phyloP scores from a whole-genome alignment of 1,140 invertebrate genomes.

The Drosophila pachea region DNA sequence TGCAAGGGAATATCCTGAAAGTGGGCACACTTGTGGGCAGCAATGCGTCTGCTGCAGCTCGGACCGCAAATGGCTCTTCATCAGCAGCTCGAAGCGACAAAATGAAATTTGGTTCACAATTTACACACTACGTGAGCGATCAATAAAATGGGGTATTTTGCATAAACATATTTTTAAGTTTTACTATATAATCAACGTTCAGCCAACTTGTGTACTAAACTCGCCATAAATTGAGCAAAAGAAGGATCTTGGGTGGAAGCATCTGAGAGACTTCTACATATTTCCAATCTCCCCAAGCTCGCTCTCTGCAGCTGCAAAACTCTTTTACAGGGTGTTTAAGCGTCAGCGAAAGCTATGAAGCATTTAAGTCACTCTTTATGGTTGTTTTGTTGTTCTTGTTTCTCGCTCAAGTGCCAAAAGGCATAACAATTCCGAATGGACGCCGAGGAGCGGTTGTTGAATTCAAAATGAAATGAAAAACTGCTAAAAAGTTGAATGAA shows the following conservation, averaged over 20 bases:
- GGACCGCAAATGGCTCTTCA: constrained; percentile 14
- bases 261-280: no score
- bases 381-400: constrained; percentile 23
- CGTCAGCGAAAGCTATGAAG: not conserved
- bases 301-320: no score
- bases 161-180: not conserved
- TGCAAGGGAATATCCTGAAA: not conserved
- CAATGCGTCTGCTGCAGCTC: constrained; percentile 18
- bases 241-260: no score
- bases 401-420: constrained; percentile 36
- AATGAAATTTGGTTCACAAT: constrained; percentile 48
- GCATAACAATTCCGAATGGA: constrained; percentile 28
- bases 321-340: not conserved
- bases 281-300: no score
- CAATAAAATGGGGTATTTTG: constrained; percentile 11
- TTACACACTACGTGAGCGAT: not conserved
- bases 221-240: no score
- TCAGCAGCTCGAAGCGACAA: constrained; percentile 33
- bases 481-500: constrained; percentile 40
- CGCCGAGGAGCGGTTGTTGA: constrained; percentile 17
- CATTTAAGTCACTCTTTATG: not conserved
- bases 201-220: no score
- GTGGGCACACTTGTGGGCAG: not conserved
- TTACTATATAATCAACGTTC: no score
- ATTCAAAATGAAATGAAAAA: constrained; percentile 46